These are phyloP conservation scores for Rhyzopertha dominica DNA, from an alignment of 1,140 invertebrate species.

Conservation along the genomic window DNA sequence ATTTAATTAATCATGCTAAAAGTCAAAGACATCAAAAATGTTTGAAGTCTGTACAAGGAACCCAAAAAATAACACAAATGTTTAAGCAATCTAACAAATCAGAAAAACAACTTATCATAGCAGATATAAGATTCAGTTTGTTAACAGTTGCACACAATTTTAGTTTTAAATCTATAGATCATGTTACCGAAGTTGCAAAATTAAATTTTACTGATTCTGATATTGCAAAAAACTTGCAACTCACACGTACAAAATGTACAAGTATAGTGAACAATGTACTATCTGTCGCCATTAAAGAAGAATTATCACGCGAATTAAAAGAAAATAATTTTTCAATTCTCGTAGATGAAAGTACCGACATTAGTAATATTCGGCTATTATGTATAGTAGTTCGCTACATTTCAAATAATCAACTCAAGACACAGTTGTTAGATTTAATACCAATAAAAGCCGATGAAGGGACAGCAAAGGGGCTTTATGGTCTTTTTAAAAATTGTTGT, in stretches of 20 bases:
- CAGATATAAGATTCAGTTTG: slow-evolving; percentile 9
- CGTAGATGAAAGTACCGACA: slow-evolving; percentile 12
- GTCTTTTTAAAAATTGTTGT: neutral
- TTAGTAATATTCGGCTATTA: slow-evolving; percentile 8
- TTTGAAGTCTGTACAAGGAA: slow-evolving; percentile 3
- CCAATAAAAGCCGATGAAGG: slow-evolving; percentile 2
- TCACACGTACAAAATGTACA: too few relatives aligned
- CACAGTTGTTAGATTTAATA: slow-evolving; percentile 7
- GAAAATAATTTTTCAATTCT: slow-evolving; percentile 9
- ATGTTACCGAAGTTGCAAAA: slow-evolving; percentile 1
- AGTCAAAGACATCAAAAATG: slow-evolving; percentile 1
- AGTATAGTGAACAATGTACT: too few relatives aligned
- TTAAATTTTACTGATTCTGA: too few relatives aligned
- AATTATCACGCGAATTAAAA: slow-evolving; percentile 5
- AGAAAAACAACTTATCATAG: too few relatives aligned
- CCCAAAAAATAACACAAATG: too few relatives aligned
- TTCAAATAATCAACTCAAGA: slow-evolving; percentile 2
- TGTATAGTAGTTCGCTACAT: slow-evolving; percentile 13
- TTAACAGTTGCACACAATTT: slow-evolving; percentile 13
- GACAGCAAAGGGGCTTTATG: slow-evolving; percentile 1
- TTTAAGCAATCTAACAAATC: too few relatives aligned
- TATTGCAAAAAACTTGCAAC: too few relatives aligned
- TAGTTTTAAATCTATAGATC: slow-evolving; percentile 7
- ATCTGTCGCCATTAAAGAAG: too few relatives aligned
- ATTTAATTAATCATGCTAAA: slow-evolving; percentile 6